phyloP scores from a whole-genome alignment of 2,888 invertebrate species.

The Eudemis profundana region DNA sequence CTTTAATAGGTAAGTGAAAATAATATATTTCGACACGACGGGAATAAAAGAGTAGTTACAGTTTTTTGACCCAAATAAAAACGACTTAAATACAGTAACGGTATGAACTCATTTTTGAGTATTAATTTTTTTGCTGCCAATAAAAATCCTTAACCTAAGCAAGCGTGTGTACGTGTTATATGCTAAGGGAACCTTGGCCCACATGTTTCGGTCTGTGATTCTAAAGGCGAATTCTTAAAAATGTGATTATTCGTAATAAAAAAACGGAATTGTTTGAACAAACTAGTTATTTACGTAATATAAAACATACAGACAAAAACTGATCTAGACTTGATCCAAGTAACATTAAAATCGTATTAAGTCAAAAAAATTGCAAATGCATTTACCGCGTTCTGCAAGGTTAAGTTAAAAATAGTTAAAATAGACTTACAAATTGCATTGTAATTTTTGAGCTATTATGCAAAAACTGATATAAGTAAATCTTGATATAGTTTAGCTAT shows the following conservation, averaged over 20 bases:
- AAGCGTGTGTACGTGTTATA: constrained; percentile 42
- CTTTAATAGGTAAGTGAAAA: no score
- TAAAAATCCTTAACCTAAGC: constrained; percentile 41
- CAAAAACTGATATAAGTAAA: background rate
- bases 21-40: no score
- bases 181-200: constrained; percentile 62
- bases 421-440: constrained; percentile 1
- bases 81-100: background rate
- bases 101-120: constrained; percentile 9
- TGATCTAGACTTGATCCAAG: constrained; percentile 16
- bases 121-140: constrained; percentile 34
- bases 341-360: constrained; percentile 20
- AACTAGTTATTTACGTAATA: background rate
- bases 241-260: constrained; percentile 58
- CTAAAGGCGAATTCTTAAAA: constrained; percentile 61
- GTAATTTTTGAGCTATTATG: constrained; percentile 9
- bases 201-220: constrained; percentile 64
- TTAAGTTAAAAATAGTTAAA: background rate
- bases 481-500: background rate
- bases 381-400: constrained; percentile 14
- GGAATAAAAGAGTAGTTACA: background rate
- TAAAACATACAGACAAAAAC: constrained; percentile 7
- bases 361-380: constrained; percentile 16
- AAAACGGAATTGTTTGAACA: constrained; percentile 15
- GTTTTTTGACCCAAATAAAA: constrained; percentile 15